Evolutionary conservation across 2,113 vertebrate species (phyloP).

Genomic region (Orientallactaga bullata): DNA sequence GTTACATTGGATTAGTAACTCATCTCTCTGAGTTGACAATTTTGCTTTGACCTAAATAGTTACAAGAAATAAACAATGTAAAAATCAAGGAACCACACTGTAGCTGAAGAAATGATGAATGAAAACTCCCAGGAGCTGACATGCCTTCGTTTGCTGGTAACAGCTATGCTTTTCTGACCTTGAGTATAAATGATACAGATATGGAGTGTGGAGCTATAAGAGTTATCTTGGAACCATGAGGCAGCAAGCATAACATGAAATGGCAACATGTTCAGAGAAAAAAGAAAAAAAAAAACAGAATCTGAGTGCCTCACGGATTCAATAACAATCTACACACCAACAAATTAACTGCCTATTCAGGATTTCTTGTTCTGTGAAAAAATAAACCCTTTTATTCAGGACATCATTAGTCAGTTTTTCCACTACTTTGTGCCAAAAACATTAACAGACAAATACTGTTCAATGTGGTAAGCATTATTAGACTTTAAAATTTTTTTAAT

Average conservation of each 20-base stretch:
- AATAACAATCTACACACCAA: neutral
- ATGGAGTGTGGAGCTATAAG: neutral
- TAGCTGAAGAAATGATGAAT: neutral
- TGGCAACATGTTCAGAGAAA: neutral
- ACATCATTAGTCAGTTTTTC: conserved; percentile 55
- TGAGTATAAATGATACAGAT: neutral
- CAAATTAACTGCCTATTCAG: neutral
- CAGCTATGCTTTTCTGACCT: neutral
- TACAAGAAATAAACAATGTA: neutral
- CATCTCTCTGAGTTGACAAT: neutral
- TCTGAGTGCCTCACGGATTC: neutral
- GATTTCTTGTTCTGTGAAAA: conserved; percentile 30
- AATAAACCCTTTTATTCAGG: conserved; percentile 47
- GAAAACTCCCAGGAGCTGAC: neutral
- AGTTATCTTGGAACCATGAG: neutral
- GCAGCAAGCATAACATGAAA: neutral
- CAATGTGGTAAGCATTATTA: conserved; percentile 59
- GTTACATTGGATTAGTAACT: neutral
- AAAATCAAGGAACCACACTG: neutral
- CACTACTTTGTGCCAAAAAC: conserved; percentile 50
- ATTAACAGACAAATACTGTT: conserved; percentile 34
- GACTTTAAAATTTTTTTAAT: conserved; percentile 58
- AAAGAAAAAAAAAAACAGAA: neutral
- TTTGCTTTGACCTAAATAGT: neutral
- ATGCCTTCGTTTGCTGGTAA: neutral